Evolutionary conservation across 2,113 vertebrate species (phyloP), one percentile per base, ranked within the genome.

Genomic region (Anser cygnoides): DNA sequence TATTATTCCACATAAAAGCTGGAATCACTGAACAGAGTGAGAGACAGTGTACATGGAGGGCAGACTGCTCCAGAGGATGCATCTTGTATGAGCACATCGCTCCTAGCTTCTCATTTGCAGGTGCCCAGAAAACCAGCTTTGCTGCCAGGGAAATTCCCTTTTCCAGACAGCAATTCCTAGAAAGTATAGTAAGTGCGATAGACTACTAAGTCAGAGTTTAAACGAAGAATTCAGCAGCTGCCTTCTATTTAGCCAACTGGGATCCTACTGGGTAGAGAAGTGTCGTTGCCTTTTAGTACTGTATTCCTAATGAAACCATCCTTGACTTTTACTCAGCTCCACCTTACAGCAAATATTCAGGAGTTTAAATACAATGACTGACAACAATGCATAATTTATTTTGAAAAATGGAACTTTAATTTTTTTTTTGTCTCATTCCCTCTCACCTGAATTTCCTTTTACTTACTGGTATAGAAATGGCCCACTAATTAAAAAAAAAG

Each of bases 21-120:
- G 81, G n/a, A 10, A 46, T 37, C 52, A 4, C 55, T 10, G 39
- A 57, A 0, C 26, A 23, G 57, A 11, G 43, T 2, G 57, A 52
- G 11, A 29, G 6, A 8, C 20, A n/a, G 29, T 0, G 0, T 8
- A 31, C 21, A 3, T 0, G 6, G 62, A 87, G 41, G 62, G 8
- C 28, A 94, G 57, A 28, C 8, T 0, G 1, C 35, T 77, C 9
- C 14, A 21, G 28, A 0, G 3, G 9, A 7, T 49, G 28, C 6
- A 3, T 33, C 49, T 13, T 3, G 4, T 19, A 21, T 6, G 6
- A 44, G n/a, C n/a, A 61, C 57, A 65, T 44, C 41, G 16, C 31
- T 35, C 8, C 49, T 9, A 29, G 66, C 28, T 62, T 73, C 72
- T 25, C 5, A 0, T 3, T 37, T 25, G 46, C 79, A 89, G 81